Evolutionary conservation across 2,797 vertebrate genomes (phyloP), one percentile per base, ranked within the genome.

Genomic region (Moxostoma hubbsi): DNA sequence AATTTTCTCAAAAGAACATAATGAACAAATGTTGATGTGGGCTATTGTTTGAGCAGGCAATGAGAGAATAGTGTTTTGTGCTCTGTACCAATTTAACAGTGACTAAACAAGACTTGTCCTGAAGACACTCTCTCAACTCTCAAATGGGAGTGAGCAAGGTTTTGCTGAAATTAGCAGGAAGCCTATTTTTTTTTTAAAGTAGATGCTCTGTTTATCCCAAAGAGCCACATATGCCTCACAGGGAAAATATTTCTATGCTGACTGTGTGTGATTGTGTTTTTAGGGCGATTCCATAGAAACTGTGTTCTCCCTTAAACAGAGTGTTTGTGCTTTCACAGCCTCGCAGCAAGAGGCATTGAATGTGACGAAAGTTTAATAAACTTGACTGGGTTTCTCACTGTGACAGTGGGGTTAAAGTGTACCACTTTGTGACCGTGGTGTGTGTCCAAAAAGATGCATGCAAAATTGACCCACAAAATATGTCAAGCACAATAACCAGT

Each of bases 181-280:
- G 64, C 59, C 72, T 73, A 46, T 75, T 80, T 82, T 24, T 82
- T 24, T 36, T 82, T 75, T 69, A 72, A 51, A 80, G 75, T 43
- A 69, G 68, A 54, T 69, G 70, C 73, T 69, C 66, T 81, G 80
- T 82, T 82, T 76, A 84, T 86, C 47, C 82, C 62, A 2, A 73
- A 73, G 46, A 80, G 54, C 47, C 12, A 46, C 76, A 66, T 55
- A 70, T 81, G 50, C 67, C 77, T 80, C 59, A 51, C 65, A 71
- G 81, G 61, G 15, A 75, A 73, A 75, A 13, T 61, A 71, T 77
- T 11, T 82, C 73, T 75, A 47, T 61, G 51, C 55, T 61, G 50
- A 24, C 16, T 67, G 67, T 72, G 51, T 64, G 70, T 70, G 75
- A 24, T 24, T 15, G 16, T 53, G 54, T 71, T 70, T 75, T 10